Evolutionary conservation across 2,113 vertebrate genomes (phyloP).

Genomic region (Psittacula cyanocephala): DNA sequence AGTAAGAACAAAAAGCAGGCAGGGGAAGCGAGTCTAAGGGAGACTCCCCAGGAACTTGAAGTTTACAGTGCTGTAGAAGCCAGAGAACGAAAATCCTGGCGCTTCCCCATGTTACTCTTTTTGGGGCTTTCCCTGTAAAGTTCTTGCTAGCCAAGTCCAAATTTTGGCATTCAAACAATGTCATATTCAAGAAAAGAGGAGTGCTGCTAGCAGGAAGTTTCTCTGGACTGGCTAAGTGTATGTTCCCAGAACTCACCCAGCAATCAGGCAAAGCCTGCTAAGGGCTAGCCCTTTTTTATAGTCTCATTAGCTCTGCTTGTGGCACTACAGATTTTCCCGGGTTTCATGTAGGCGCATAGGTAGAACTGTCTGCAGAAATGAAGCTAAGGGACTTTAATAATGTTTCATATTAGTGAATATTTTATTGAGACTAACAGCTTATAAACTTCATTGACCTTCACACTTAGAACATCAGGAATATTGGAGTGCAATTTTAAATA

Average conservation of each 20-base stretch:
- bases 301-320: neutral
- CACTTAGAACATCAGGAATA: neutral
- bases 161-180: neutral
- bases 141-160: neutral
- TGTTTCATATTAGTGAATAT: neutral
- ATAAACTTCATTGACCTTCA: neutral
- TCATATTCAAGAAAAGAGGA: neutral
- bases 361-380: neutral
- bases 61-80: neutral
- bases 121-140: neutral
- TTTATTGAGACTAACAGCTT: neutral
- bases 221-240: neutral
- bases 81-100: neutral
- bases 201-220: neutral
- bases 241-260: constrained; percentile 23
- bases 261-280: neutral
- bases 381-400: neutral
- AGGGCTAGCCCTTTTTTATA: constrained; percentile 13
- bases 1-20: neutral
- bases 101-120: neutral
- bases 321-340: neutral
- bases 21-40: neutral
- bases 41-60: neutral
- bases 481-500: neutral
- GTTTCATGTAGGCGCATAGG: neutral